phyloP scores from a whole-genome alignment of 2,888 invertebrate species.

The Merodon equestris region DNA sequence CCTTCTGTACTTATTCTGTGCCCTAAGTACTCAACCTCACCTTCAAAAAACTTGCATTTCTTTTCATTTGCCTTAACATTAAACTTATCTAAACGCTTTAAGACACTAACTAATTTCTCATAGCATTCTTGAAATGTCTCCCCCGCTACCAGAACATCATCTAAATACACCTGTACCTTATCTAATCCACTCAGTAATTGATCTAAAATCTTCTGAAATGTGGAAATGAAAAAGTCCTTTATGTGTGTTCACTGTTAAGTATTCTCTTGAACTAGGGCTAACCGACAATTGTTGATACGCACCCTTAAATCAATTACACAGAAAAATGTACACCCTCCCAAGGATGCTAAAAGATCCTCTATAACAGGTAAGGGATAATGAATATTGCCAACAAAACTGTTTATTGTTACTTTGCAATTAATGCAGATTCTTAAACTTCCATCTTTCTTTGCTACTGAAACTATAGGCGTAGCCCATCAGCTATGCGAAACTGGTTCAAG shows the following conservation, averaged over 20 bases:
- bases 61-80: slow-evolving; percentile 20
- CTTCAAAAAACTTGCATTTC: slow-evolving; percentile 22
- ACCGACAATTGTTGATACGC: slow-evolving; percentile 69
- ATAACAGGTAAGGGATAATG: slow-evolving; percentile 6
- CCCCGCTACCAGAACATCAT: slow-evolving; percentile 7
- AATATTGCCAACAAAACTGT: neutral
- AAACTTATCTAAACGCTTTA: slow-evolving; percentile 7
- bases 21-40: slow-evolving; percentile 33
- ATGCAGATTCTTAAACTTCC: neutral
- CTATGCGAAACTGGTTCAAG: slow-evolving; percentile 49
- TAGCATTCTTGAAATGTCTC: slow-evolving; percentile 29
- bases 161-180: slow-evolving; percentile 32
- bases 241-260: slow-evolving; percentile 71
- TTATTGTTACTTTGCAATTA: neutral
- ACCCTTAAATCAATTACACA: slow-evolving; percentile 12
- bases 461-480: slow-evolving; percentile 68
- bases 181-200: slow-evolving; percentile 34
- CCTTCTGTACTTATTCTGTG: too few relatives aligned
- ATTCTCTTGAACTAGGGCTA: slow-evolving; percentile 61
- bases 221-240: too few relatives aligned
- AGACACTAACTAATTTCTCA: slow-evolving; percentile 37
- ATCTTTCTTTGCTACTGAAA: neutral
- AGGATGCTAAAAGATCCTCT: neutral
- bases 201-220: neutral
- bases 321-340: neutral